phyloP scores from a whole-genome alignment of 2,888 invertebrate species.

The Amphimallon solstitiale region DNA sequence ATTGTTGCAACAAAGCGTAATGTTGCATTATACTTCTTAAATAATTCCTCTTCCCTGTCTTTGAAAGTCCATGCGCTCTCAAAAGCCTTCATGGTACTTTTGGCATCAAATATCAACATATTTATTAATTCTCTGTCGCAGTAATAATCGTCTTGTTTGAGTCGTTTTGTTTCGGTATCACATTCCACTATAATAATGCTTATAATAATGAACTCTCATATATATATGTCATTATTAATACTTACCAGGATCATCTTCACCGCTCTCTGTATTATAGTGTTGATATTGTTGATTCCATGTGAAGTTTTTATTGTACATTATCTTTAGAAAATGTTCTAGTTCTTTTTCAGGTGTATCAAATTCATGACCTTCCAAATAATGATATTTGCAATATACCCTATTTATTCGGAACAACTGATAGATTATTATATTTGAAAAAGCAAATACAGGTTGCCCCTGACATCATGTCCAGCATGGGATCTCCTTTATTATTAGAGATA shows the following conservation, averaged over 20 bases:
- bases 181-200: slow-evolving; percentile 3
- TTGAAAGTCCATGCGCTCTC: slow-evolving; percentile 54
- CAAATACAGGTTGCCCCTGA: no score
- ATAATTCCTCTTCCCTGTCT: slow-evolving; percentile 67
- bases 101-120: slow-evolving; percentile 88
- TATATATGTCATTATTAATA: not conserved
- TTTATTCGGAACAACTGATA: no score
- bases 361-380: slow-evolving; percentile 82
- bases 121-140: slow-evolving; percentile 88
- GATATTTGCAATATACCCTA: slow-evolving; percentile 90
- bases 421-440: no score
- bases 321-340: slow-evolving; percentile 77
- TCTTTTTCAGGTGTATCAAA: slow-evolving; percentile 80
- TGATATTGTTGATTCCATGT: slow-evolving; percentile 74
- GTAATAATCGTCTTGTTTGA: slow-evolving; percentile 78
- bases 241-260: not conserved
- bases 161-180: slow-evolving; percentile 59
- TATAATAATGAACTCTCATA: no score
- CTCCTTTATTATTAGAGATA: no score
- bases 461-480: no score
- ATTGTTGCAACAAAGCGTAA: slow-evolving; percentile 88
- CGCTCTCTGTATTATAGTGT: slow-evolving; percentile 7
- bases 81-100: slow-evolving; percentile 70
- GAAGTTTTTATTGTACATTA: slow-evolving; percentile 70
- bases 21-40: slow-evolving; percentile 76